A percentile compares a stretch with the other conserved stretches of the same genome.
Conservation (phyloP, 2,888 invertebrate genomes). For the Cryptocephalus moraei region DNA sequence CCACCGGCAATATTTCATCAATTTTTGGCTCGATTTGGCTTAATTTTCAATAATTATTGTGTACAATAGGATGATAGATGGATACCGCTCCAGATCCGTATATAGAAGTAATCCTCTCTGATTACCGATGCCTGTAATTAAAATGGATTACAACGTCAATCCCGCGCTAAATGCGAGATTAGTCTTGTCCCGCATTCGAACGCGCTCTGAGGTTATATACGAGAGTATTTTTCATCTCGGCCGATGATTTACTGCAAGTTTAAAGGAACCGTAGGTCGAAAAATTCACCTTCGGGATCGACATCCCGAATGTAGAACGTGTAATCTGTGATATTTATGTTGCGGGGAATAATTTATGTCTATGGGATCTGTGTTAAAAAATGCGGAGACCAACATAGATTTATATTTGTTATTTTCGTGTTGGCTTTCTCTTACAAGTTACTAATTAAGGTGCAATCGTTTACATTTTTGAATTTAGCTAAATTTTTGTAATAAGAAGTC, state of each 20-base stretch:
- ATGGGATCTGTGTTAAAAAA: not conserved
- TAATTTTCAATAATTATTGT: not conserved
- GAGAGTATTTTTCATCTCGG: too few species aligned
- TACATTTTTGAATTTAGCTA: too few species aligned
- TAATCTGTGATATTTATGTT: not conserved
- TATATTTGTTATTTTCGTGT: too few species aligned
- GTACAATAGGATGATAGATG: slow-evolving; percentile 1
- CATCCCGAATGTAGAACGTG: not conserved
- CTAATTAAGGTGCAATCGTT: too few species aligned
- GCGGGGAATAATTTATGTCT: too few species aligned
- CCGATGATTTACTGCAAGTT: too few species aligned
- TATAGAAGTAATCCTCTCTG: slow-evolving; percentile 4
- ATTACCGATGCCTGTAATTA: slow-evolving; percentile 6
- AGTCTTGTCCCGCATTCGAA: not conserved
- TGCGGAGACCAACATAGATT: too few species aligned
- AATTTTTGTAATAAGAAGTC: too few species aligned
- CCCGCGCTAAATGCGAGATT: slow-evolving; percentile 1
- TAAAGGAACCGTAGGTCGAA: not conserved
- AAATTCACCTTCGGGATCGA: not conserved
- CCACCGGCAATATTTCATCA: not conserved
- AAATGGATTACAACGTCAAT: slow-evolving; percentile 7
- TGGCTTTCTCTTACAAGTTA: too few species aligned
- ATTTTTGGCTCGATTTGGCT: not conserved
- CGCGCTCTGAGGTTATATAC: too few species aligned
- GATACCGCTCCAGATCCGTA: not conserved